Base-by-base conservation (phyloP, 2,797 vertebrate genomes). In the Selene dorsalis region DNA sequence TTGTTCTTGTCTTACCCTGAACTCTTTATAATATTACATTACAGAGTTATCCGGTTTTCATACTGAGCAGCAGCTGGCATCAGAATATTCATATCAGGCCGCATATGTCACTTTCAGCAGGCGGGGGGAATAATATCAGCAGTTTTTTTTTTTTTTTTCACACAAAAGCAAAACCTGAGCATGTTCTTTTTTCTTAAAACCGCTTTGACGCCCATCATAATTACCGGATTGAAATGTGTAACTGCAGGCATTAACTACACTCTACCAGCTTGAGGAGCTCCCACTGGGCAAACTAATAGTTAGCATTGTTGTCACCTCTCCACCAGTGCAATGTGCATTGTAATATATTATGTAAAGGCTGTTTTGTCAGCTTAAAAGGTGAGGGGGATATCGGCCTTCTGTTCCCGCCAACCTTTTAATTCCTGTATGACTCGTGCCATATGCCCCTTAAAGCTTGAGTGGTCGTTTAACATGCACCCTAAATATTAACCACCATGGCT, bases 401-500 rank as follows among this genome's bases (percentile, higher is more conserved):
- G 89, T 88, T 91, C 82, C 80, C 39, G 17, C 85, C 81, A 76
- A 85, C 79, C 70, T 87, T 91, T 92, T 84, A 87, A 85, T 89
- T 83, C 89, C 89, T 88, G 83, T 88, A 88, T 87, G 89, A 88
- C 73, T 89, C 60, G 70, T 79, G 85, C 93, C 88, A 90, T 92
- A 91, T 93, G 90, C 87, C 89, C 89, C 90, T 91, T 84, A 91
- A 89, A 92, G 86, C 90, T 90, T 60, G 41, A 88, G 73, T 76
- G 85, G 88, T 85, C 67, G 68, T 88, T 90, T 86, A 87, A 79
- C 86, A 84, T 89, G 82, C 85, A 89, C 66, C 82, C 79, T 87
- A 90, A 92, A 88, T 91, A 88, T 90, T 87, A 91, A 87, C 84
- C 86, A 85, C 73, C 64, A 12, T 5, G 24, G 78, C 81, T 79